Conservation (phyloP, 2,113 vertebrate species). For the Mastomys coucha region DNA sequence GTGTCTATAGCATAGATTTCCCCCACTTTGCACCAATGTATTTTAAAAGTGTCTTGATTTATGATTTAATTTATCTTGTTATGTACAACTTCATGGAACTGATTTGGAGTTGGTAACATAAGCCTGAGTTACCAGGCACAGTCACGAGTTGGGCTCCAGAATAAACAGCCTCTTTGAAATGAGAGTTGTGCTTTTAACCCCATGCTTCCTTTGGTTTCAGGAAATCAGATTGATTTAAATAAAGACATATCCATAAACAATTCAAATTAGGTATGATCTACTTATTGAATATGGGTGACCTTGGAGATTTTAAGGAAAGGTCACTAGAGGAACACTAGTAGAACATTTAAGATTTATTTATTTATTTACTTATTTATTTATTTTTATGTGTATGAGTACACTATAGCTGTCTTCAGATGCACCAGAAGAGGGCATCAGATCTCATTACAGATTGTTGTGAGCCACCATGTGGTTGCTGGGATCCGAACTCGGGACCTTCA, state of each 20-base stretch:
- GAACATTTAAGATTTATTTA: too few relatives aligned
- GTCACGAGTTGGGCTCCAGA: background rate
- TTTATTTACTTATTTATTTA: too few relatives aligned
- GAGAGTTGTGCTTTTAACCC: background rate
- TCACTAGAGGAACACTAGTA: too few relatives aligned
- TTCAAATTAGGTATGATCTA: background rate
- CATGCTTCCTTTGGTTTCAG: background rate
- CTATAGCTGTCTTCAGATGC: too few relatives aligned
- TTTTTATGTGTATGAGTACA: too few relatives aligned
- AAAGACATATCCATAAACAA: background rate
- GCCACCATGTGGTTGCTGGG: too few relatives aligned
- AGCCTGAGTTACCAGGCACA: background rate
- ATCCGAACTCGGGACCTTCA: too few relatives aligned
- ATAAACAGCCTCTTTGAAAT: background rate
- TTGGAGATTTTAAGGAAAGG: background rate
- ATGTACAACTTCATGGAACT: background rate
- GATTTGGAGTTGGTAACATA: background rate
- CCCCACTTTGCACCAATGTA: background rate
- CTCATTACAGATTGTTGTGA: too few relatives aligned
- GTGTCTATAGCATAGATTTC: background rate
- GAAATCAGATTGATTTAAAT: conserved; percentile 15
- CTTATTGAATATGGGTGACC: background rate
- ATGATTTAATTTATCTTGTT: background rate
- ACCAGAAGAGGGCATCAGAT: too few relatives aligned
- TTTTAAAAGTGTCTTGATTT: background rate